Evolutionary conservation across 2,888 invertebrate genomes (phyloP), one percentile per base, ranked within the genome.

Genomic region (Saturnia japonica): DNA sequence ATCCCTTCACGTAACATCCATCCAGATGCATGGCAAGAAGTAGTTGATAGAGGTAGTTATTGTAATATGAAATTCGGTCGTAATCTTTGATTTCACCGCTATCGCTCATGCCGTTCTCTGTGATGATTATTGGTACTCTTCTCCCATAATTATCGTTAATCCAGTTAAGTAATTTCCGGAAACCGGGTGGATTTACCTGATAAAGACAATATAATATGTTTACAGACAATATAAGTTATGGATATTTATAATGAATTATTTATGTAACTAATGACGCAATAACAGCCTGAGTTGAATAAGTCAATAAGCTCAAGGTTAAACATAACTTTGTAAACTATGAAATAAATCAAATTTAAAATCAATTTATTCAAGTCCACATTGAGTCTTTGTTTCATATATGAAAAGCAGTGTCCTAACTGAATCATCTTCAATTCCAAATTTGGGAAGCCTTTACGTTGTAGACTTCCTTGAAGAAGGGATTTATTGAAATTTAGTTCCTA

Each of bases 91-190:
- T 76, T 14, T 86, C 82, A 16, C 90, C 95, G 9, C 80, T 83
- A 79, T 95, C 95, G 72, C 94, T 93, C 72, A 94, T 90, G 4
- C 95, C 95, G 75, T 95, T 95, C 79, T 96, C 96, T 0, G 95
- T 95, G 12, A 95, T 86, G 68, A 95, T 91, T 12, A 95, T 94
- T 51, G 94, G 91, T 34, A 95, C 91, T 80, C 94, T 94, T 75
- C 73, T 95, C 51, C 94, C 94, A 82, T 96, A 96, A 76, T 94
- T 93, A 45, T 91, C 90, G 75, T 94, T 95, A 64, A 96, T 92
- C 95, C 95, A 96, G 82, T 95, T 95, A 45, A 96, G 80, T 9
- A 96, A 83, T 79, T 94, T 95, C 72, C 95, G 91, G 82, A 96
- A 95, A 47, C 96, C 96, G 77, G 94, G 93, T 1, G 96, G 96